These are phyloP conservation scores for Drosophila oshimai DNA, from an alignment of 1,140 invertebrate genomes.

Conservation along the genomic window DNA sequence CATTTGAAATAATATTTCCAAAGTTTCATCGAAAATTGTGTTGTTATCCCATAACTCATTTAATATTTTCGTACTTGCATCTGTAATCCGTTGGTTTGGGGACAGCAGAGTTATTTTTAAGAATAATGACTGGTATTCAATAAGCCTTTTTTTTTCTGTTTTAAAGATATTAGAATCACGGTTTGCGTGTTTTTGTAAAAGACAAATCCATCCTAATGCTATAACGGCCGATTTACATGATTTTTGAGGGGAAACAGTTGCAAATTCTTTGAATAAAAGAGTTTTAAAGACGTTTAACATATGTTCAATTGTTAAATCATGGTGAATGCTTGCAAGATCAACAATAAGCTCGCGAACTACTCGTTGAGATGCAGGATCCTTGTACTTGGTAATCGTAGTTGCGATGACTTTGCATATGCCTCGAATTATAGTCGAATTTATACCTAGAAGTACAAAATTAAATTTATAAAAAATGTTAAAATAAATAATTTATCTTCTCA, in stretches of 20 bases:
- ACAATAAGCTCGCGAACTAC: conserved; percentile 88
- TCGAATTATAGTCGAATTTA: conserved; percentile 89
- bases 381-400: conserved; percentile 89
- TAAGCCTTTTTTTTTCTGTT: conserved; percentile 62
- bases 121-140: conserved; percentile 65
- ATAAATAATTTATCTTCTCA: no score
- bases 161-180: conserved; percentile 58
- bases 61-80: conserved; percentile 65
- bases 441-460: conserved; percentile 84
- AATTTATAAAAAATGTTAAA: not conserved
- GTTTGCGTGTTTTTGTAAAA: conserved; percentile 57
- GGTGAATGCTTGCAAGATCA: conserved; percentile 86
- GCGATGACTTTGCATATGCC: conserved; percentile 90
- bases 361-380: conserved; percentile 89
- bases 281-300: conserved; percentile 86
- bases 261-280: conserved; percentile 87
- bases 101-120: conserved; percentile 61
- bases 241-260: conserved; percentile 87
- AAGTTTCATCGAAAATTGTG: conserved; percentile 49
- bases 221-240: conserved; percentile 71
- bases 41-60: conserved; percentile 70
- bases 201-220: conserved; percentile 61
- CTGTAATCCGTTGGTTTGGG: conserved; percentile 49
- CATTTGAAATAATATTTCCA: conserved; percentile 52
- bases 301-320: conserved; percentile 88